Base-by-base conservation (phyloP, 2,113 vertebrate genomes). In the Probosciger aterrimus region DNA sequence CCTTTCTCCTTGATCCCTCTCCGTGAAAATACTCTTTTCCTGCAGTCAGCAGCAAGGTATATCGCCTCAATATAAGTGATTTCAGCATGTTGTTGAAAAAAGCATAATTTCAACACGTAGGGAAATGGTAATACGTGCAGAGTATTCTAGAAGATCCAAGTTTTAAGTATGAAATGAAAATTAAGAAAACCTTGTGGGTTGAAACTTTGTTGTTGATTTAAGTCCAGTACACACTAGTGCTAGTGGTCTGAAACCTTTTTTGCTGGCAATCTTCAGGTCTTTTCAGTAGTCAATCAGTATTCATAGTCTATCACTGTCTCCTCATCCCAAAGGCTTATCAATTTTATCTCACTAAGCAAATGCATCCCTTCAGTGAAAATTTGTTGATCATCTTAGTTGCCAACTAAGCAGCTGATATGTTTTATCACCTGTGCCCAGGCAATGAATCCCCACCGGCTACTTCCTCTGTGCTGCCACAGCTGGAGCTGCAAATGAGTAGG, bases 281-380 rank as follows among this genome's bases (percentile, higher is more conserved):
- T 86, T 84, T 92, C 84, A 55, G 80, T 81, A 69, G 47, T 87
- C 79, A 95, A 22, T 93, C 86, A 84, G 22, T 68, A 39, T 86
- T 95, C 19, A 16, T 71, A 50, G 44, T 77, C 62, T 44, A 6
- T 92, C 59, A 80, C 41, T 73, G 16, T 81, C 57, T 89, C n/a
- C 70, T 76, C 50, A 41, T 94, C 75, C 77, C 39, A 43, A 63
- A 83, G 75, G 52, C n/a, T 71, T 79, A 46, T 77, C 27, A 53
- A 19, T 27, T 90, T 75, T 60, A 50, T 65, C 86, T 55, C 53
- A 35, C 19, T 27, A 93, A 76, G 68, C n/a, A 90, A 96, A 83
- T 62, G 11, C 35, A 35, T 20, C 49, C 30, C 18, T 95, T 89
- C 81, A 82, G 53, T 93, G 62, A 87, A 83, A 83, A 92, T 60